Evolutionary conservation across 2,888 invertebrate species (phyloP).

Genomic region (Zootermopsis nevadensis): DNA sequence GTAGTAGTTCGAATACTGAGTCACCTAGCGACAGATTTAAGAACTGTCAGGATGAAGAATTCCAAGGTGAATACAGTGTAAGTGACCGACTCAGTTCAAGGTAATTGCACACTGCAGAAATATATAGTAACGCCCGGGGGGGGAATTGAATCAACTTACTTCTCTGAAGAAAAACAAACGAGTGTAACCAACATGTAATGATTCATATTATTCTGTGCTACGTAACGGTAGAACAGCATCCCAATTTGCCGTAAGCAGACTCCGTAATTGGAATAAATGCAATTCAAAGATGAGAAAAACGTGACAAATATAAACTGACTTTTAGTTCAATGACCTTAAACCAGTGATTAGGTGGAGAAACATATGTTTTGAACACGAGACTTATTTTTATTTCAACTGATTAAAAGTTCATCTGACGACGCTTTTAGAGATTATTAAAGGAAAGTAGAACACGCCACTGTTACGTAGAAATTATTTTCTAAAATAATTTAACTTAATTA

Average conservation of each 20-base stretch:
- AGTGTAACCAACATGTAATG: not conserved
- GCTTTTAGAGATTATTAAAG: no score
- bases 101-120: constrained; percentile 19
- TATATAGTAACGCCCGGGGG: not conserved
- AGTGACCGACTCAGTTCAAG: constrained; percentile 34
- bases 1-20: not conserved
- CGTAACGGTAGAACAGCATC: not conserved
- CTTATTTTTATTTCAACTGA: no score
- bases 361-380: no score
- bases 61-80: constrained; percentile 19
- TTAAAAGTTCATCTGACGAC: no score
- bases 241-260: not conserved
- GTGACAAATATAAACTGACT: no score
- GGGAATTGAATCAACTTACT: not conserved
- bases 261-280: no score
- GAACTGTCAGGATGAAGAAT: not conserved
- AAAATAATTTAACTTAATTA: no score
- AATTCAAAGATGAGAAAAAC: no score
- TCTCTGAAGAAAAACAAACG: not conserved
- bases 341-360: no score
- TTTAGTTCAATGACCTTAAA: no score
- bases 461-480: no score
- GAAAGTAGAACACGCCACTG: no score
- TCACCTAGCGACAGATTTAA: not conserved
- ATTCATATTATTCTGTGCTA: not conserved